These are phyloP conservation scores for Drosophila navojoa DNA, from an alignment of 1,140 invertebrate species.

Conservation along the genomic window DNA sequence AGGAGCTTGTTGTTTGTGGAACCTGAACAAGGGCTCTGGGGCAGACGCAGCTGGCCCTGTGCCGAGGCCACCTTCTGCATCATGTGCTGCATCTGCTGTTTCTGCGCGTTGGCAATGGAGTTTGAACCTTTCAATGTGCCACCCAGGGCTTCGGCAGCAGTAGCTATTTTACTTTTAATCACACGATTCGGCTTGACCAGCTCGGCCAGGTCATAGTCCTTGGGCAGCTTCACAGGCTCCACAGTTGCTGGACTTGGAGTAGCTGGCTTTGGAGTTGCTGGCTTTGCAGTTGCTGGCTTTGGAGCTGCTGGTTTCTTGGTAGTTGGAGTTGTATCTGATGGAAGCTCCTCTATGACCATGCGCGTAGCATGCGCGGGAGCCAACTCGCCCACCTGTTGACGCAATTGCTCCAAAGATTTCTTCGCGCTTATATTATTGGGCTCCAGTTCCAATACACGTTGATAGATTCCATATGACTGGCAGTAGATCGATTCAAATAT, in stretches of 20 bases:
- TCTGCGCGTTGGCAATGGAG: slow-evolving; percentile 4
- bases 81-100: slow-evolving; percentile 15
- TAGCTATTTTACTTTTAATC: slow-evolving; percentile 72
- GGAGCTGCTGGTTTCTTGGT: not conserved
- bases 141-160: slow-evolving; percentile 62
- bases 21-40: slow-evolving; percentile 18
- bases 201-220: slow-evolving; percentile 76
- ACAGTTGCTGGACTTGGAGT: not conserved
- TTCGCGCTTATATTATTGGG: slow-evolving; percentile 83
- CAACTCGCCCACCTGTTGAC: slow-evolving; percentile 61
- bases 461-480: slow-evolving; percentile 72
- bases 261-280: not conserved
- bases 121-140: slow-evolving; percentile 36
- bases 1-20: slow-evolving; percentile 55
- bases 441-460: slow-evolving; percentile 80
- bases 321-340: slow-evolving; percentile 4
- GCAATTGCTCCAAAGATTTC: slow-evolving; percentile 72
- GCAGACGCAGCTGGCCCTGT: slow-evolving; percentile 40
- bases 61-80: slow-evolving; percentile 9
- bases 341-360: slow-evolving; percentile 59
- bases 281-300: not conserved
- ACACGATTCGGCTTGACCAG: slow-evolving; percentile 74
- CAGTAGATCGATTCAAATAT: not conserved
- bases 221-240: slow-evolving; percentile 13
- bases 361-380: slow-evolving; percentile 67